These are phyloP conservation scores for Volucella inanis DNA, from an alignment of 2,888 invertebrate genomes.

Conservation along the genomic window DNA sequence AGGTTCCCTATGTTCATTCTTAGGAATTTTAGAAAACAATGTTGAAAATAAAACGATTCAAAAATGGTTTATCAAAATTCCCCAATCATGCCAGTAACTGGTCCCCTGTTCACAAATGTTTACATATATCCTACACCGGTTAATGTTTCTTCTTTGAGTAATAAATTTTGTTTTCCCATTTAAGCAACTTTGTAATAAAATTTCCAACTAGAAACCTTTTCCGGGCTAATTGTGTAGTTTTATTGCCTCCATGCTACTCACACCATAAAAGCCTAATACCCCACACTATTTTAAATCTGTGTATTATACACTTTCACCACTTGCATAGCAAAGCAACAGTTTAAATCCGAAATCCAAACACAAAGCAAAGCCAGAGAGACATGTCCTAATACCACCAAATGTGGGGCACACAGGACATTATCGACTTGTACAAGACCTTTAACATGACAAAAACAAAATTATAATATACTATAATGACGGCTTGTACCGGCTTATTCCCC, in stretches of 20 bases:
- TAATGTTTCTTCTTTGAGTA: neutral
- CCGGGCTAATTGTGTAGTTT: constrained; percentile 23
- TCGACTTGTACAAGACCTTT: constrained; percentile 64
- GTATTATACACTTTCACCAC: constrained; percentile 28
- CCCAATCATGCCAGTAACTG: too few relatives aligned
- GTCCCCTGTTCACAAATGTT: too few relatives aligned
- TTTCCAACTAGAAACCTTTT: neutral
- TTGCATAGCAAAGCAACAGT: constrained; percentile 55
- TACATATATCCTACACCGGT: too few relatives aligned
- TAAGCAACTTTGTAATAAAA: neutral
- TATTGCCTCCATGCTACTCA: constrained; percentile 47
- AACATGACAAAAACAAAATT: constrained; percentile 66
- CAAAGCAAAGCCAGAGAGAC: constrained; percentile 27
- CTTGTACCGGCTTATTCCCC: constrained; percentile 19
- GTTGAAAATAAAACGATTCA: too few relatives aligned
- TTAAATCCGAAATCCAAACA: constrained; percentile 34
- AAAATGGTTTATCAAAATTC: too few relatives aligned
- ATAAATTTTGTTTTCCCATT: neutral
- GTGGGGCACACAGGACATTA: constrained; percentile 60
- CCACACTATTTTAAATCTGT: constrained; percentile 28
- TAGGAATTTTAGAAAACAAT: too few relatives aligned
- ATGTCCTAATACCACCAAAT: constrained; percentile 36
- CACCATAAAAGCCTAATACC: constrained; percentile 35
- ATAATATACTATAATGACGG: constrained; percentile 64
- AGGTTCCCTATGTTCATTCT: too few relatives aligned